Evolutionary conservation across 1,140 invertebrate species (phyloP), one percentile per base, ranked within the genome.

Genomic region (Trissolcus basalis): DNA sequence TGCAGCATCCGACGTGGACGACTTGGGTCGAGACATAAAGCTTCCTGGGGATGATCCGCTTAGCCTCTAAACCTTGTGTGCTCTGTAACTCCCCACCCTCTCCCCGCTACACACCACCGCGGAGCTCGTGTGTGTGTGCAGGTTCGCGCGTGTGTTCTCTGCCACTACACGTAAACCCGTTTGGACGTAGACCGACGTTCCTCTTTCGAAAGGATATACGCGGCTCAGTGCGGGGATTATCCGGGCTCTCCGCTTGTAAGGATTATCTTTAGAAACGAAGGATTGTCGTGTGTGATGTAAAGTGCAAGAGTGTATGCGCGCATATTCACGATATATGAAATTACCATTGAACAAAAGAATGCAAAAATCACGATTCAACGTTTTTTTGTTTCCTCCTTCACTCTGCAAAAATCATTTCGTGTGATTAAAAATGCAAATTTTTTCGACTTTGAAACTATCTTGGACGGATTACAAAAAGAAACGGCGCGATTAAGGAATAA

Each of bases 41-140:
- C 83, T 85, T 84, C 78, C 80, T 77, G 77, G 80, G 84, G 85
- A 88, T 88, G 86, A 88, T 84, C 87, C 86, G 86, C 86, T 88
- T 88, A 88, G 82, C 81, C 84, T 82, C 80, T 87, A 87, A 87
- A 87, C 83, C 85, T 86, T 84, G 82, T 86, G 80, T 84, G 82
- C 83, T 80, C 78, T 77, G 75, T 78, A 76, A 75, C 80, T 81
- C 77, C 77, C 77, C 78, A 61, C 79, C 77, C 77, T 68, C 48
- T 45, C 11, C 58, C 43, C 48, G 69, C 32, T 56, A 54, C 49
- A 50, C 63, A 48, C 61, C 59, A 54, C 65, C 55, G 58, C 45
- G 39, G 27, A 55, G 68, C 64, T n/a, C 12, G 44, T 54, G 49
- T 49, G 19, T 15, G 54, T 72, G 48, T 59, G 41, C 68, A 43